A percentile compares a stretch with the other conserved stretches of the same genome.
These are phyloP conservation scores for Epicauta chinensis DNA, from an alignment of 1,140 invertebrate genomes.

Conservation along the genomic window DNA sequence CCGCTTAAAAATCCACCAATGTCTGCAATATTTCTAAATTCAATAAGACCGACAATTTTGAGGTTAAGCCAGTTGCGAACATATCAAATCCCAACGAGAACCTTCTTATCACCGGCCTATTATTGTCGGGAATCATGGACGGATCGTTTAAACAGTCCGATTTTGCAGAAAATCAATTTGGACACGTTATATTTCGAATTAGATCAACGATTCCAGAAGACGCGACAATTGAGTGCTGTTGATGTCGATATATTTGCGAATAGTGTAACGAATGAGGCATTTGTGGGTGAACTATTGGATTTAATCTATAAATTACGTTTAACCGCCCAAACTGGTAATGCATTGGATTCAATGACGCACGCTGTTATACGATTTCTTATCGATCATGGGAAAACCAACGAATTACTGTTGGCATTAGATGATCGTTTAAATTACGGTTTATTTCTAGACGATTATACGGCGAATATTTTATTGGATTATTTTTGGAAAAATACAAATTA, in stretches of 20 bases:
- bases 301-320: constrained; percentile 63
- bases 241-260: constrained; percentile 72
- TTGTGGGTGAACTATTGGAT: constrained; percentile 61
- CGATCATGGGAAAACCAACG: constrained; percentile 49
- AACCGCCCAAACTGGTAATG: constrained; percentile 59
- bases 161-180: constrained; percentile 57
- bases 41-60: no score
- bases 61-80: no score
- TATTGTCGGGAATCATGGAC: constrained; percentile 61
- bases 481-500: constrained; percentile 66
- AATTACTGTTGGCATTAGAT: constrained; percentile 65
- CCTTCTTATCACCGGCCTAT: constrained; percentile 60
- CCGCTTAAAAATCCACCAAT: no score
- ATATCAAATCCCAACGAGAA: constrained; percentile 12
- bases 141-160: constrained; percentile 49
- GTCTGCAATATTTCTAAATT: no score
- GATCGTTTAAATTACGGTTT: constrained; percentile 84
- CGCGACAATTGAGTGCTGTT: constrained; percentile 55
- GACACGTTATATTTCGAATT: constrained; percentile 57
- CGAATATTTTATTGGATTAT: constrained; percentile 76
- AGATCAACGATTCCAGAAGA: constrained; percentile 51
- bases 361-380: constrained; percentile 67
- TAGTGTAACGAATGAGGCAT: constrained; percentile 45
- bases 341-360: constrained; percentile 73
- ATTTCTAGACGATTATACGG: constrained; percentile 73